phyloP scores from a whole-genome alignment of 2,113 vertebrate genomes.

The Megaptera novaeangliae region DNA sequence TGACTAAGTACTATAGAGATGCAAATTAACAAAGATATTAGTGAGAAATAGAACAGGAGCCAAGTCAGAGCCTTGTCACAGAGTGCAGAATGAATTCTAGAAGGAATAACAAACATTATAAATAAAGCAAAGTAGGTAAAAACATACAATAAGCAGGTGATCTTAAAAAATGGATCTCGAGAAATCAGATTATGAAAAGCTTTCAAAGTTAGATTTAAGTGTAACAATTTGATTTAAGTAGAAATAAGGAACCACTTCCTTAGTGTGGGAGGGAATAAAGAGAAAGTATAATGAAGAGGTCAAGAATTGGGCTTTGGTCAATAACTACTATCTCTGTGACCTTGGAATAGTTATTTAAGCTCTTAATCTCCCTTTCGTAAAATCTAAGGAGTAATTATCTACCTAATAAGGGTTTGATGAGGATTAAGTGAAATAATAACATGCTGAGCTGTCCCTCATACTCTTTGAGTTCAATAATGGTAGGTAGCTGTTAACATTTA shows the following conservation, averaged over 20 bases:
- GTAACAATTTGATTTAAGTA: neutral
- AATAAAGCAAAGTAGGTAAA: neutral
- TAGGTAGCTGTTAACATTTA: neutral
- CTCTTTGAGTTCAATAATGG: neutral
- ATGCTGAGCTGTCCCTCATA: neutral
- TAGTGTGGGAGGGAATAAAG: neutral
- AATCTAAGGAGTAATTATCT: neutral
- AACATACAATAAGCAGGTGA: neutral
- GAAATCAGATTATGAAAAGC: neutral
- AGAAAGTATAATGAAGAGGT: neutral
- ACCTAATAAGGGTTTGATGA: neutral
- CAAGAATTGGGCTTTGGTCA: neutral
- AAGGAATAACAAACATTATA: neutral
- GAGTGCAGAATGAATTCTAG: neutral
- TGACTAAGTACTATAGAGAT: neutral
- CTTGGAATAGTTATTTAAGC: neutral
- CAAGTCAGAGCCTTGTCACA: neutral
- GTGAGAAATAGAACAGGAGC: neutral
- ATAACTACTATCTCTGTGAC: neutral
- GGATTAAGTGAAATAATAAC: neutral
- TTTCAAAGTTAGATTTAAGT: neutral
- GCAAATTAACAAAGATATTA: neutral
- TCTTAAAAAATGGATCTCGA: neutral
- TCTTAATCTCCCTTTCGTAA: neutral
- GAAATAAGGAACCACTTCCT: neutral